Evolutionary conservation across 2,888 invertebrate genomes (phyloP).

Genomic region (Synergus umbraculus): DNA sequence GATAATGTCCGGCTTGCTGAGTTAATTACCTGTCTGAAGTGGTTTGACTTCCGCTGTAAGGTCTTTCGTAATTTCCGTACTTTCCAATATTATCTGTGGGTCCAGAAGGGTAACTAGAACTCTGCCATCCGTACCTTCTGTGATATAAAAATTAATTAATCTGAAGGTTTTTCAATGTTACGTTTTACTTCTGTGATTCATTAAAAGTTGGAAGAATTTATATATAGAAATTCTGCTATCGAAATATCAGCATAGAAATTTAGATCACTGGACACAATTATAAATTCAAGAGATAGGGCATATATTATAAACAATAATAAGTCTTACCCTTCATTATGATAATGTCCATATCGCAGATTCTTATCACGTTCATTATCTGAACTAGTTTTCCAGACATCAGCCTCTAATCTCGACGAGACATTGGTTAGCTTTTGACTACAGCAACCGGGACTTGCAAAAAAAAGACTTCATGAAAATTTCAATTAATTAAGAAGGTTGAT

Average conservation of each 20-base stretch:
- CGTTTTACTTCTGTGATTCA: no score
- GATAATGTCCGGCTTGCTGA: background rate
- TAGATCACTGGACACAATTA: no score
- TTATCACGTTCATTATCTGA: slow-evolving; percentile 48
- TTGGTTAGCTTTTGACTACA: slow-evolving; percentile 46
- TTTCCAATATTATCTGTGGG: slow-evolving; percentile 27
- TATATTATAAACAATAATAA: background rate
- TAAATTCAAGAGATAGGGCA: background rate
- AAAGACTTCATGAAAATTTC: background rate
- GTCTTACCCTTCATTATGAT: slow-evolving; percentile 50
- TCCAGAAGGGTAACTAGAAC: slow-evolving; percentile 34
- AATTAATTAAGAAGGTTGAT: background rate
- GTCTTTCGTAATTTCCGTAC: slow-evolving; percentile 29
- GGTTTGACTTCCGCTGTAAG: slow-evolving; percentile 33
- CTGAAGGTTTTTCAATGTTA: background rate
- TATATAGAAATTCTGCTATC: no score
- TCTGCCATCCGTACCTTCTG: slow-evolving; percentile 53
- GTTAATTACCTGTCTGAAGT: slow-evolving; percentile 52
- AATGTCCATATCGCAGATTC: slow-evolving; percentile 45
- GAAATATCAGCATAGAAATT: no score
- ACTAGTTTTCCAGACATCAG: slow-evolving; percentile 49
- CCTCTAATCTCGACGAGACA: slow-evolving; percentile 46
- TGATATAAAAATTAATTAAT: background rate
- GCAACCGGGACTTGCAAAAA: slow-evolving; percentile 42
- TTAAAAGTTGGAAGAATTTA: no score